Conservation (phyloP, 2,888 invertebrate species). For the Parascotia fuliginaria region DNA sequence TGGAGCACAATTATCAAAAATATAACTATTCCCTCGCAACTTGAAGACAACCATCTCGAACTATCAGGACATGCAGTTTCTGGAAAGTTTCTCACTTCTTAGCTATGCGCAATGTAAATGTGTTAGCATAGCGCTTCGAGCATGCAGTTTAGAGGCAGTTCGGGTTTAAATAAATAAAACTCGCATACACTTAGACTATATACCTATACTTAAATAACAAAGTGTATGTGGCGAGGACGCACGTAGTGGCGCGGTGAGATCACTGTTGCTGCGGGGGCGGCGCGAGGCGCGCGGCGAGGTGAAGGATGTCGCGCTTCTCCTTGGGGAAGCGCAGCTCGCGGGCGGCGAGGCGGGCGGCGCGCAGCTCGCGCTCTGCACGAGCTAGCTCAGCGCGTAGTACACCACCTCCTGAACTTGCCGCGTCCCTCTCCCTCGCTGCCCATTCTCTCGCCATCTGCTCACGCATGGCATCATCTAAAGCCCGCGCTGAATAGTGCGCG, state of each 20-base stretch:
- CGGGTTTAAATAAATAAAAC: slow-evolving; percentile 56
- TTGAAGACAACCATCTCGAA: too few relatives aligned
- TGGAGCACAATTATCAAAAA: too few relatives aligned
- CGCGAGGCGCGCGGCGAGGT: slow-evolving; percentile 94
- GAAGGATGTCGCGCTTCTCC: slow-evolving; percentile 97
- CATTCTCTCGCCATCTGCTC: slow-evolving; percentile 98
- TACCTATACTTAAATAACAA: slow-evolving; percentile 80
- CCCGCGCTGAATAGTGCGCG: slow-evolving; percentile 96
- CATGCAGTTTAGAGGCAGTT: too few relatives aligned
- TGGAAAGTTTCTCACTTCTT: too few relatives aligned
- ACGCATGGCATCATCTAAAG: slow-evolving; percentile 97
- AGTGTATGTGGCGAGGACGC: slow-evolving; percentile 50
- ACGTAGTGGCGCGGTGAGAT: slow-evolving; percentile 67
- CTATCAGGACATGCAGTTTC: too few relatives aligned
- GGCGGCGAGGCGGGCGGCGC: slow-evolving; percentile 93
- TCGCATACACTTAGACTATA: slow-evolving; percentile 65
- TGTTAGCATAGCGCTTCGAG: too few relatives aligned
- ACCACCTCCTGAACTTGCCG: slow-evolving; percentile 68
- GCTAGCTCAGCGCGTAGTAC: slow-evolving; percentile 93
- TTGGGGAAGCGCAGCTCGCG: slow-evolving; percentile 97
- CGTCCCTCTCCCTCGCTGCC: slow-evolving; percentile 89
- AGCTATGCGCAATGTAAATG: too few relatives aligned
- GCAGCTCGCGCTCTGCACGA: slow-evolving; percentile 94
- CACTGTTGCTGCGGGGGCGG: slow-evolving; percentile 76
- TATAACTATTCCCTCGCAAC: too few relatives aligned